Percentiles rank a stretch among this genome's conserved stretches.
phyloP scores from a whole-genome alignment of 2,113 vertebrate species.

The Muscicapa adusta region DNA sequence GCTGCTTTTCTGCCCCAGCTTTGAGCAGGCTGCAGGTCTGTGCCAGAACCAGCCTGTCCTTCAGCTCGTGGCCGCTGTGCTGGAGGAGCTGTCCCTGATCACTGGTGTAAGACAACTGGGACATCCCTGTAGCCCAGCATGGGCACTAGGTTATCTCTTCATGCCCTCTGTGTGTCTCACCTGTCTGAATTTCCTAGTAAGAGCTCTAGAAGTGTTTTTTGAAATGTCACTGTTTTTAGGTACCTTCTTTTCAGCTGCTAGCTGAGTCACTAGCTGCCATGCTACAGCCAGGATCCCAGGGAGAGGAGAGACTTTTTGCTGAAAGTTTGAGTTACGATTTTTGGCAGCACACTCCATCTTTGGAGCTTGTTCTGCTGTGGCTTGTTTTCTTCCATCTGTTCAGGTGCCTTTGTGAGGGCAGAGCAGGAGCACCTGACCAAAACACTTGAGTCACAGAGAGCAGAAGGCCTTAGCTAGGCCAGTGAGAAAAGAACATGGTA shows the following conservation, averaged over 20 bases:
- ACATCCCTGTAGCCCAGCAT: not conserved
- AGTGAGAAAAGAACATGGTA: not conserved
- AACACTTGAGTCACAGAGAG: not conserved
- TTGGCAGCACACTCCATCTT: constrained; percentile 2
- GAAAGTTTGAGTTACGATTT: not conserved
- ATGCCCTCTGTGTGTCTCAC: not conserved
- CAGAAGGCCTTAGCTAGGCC: not conserved
- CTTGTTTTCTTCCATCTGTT: constrained; percentile 24
- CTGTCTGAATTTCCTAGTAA: not conserved
- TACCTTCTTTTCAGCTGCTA: not conserved
- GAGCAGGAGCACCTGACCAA: not conserved
- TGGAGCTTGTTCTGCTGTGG: not conserved
- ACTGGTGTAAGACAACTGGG: rapidly evolving
- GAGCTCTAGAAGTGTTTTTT: not conserved
- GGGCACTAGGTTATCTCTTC: not conserved
- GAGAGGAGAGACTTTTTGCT: not conserved
- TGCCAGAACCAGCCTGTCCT: not conserved
- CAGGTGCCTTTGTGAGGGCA: not conserved
- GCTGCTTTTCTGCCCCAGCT: not conserved
- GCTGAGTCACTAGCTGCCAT: not conserved
- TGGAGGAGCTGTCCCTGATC: rapidly evolving
- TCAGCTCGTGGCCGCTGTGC: rapidly evolving
- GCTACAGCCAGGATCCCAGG: not conserved
- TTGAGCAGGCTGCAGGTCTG: not conserved
- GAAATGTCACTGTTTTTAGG: not conserved